These are phyloP conservation scores for Cryptocephalus moraei DNA, from an alignment of 2,888 invertebrate genomes.

Conservation along the genomic window DNA sequence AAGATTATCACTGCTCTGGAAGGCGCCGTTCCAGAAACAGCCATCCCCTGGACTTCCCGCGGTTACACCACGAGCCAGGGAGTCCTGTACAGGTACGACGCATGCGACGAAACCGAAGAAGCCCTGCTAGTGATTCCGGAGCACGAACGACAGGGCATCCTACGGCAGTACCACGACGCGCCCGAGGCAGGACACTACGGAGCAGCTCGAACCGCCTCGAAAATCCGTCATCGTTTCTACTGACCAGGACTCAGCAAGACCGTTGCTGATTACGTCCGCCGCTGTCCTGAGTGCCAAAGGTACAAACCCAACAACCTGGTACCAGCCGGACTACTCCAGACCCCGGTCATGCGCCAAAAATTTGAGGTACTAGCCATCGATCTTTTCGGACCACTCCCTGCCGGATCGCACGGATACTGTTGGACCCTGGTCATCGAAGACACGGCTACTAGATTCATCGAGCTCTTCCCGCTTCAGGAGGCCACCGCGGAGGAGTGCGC, in stretches of 20 bases:
- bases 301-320: neutral
- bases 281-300: neutral
- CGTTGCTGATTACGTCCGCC: neutral
- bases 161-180: neutral
- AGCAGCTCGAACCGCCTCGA: no score
- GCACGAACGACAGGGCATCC: neutral
- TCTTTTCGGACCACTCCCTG: no score
- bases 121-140: neutral
- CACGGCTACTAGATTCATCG: no score
- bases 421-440: no score
- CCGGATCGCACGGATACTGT: no score
- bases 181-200: neutral
- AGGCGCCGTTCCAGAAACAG: no score
- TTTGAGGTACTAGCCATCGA: no score
- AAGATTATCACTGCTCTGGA: no score
- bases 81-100: neutral
- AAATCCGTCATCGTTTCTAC: neutral
- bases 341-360: conserved; percentile 16
- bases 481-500: no score
- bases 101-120: neutral
- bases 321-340: conserved; percentile 9
- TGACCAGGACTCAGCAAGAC: neutral
- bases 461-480: no score
- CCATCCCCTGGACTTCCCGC: no score
- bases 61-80: neutral